Conservation (phyloP, 2,888 invertebrate genomes). For the Dryomyza anilis region DNA sequence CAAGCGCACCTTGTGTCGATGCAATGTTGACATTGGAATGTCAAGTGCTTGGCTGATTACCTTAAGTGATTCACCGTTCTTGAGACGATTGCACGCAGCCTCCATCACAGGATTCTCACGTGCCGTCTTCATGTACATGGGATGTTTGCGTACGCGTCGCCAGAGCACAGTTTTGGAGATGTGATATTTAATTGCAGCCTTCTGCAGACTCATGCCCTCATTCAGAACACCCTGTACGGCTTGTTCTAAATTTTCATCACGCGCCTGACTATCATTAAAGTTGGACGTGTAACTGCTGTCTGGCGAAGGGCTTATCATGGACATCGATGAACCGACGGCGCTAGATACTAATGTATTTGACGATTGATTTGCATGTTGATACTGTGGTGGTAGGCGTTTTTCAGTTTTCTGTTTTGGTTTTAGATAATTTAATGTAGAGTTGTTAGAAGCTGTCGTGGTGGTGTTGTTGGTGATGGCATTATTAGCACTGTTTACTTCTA, state of each 20-base stretch:
- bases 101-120: slow-evolving; percentile 55
- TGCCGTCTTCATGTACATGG: slow-evolving; percentile 54
- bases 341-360: slow-evolving; percentile 39
- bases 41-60: slow-evolving; percentile 57
- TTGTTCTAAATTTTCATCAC: slow-evolving; percentile 38
- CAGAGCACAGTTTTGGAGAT: slow-evolving; percentile 60
- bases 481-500: slow-evolving; percentile 39
- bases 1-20: slow-evolving; percentile 58
- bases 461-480: slow-evolving; percentile 11
- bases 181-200: slow-evolving; percentile 57
- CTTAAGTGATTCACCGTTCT: slow-evolving; percentile 57
- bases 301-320: background rate
- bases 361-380: slow-evolving; percentile 13
- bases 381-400: slow-evolving; percentile 24
- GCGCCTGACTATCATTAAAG: slow-evolving; percentile 17
- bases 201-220: slow-evolving; percentile 57
- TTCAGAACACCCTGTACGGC: slow-evolving; percentile 57
- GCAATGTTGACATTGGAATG: slow-evolving; percentile 61
- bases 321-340: slow-evolving; percentile 12
- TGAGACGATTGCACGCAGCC: slow-evolving; percentile 55
- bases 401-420: slow-evolving; percentile 40
- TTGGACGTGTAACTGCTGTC: background rate
- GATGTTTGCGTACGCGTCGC: slow-evolving; percentile 58
- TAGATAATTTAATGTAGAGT: slow-evolving; percentile 36
- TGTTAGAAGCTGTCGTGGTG: slow-evolving; percentile 16